Evolutionary conservation across 2,113 vertebrate genomes (phyloP), one percentile per base, ranked within the genome.

Genomic region (Nansenia antarctica): DNA sequence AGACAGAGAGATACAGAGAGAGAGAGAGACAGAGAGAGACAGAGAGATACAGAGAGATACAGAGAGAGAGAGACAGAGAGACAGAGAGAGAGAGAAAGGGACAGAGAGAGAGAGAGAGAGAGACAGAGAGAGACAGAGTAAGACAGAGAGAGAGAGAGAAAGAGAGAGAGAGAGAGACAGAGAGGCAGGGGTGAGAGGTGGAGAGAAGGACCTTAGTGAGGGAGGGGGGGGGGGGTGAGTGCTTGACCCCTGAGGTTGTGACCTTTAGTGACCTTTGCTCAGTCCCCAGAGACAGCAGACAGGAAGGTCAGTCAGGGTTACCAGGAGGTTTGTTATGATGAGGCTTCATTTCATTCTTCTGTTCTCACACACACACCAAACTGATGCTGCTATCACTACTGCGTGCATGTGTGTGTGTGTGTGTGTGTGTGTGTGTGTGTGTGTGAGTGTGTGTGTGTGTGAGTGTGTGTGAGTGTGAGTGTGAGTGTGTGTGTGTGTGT

Each of bases 211-310:
- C 8, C 1, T 18, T 27, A 37, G 64, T 31, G 14, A 34, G 4
- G 3, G 24, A 3, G 53, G 20, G 12, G 30, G 12, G n/a, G 31
- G 3, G 5, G n/a, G 24, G 3, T 1, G 7, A 34, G 55, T 64
- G 53, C 66, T 53, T 2, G 9, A 72, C 69, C 80, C 65, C 62
- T 32, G 52, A 62, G 65, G 45, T 70, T 37, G 80, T 68, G 76
- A 85, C 71, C 78, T 73, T 39, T 29, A 45, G 27, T 52, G 29
- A 18, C 20, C 57, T 32, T n/a, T 55, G 1, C 26, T 55, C 53
- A 53, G 20, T 53, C 54, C 65, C 45, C 30, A 62, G 72, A 72
- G 61, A 74, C 65, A 79, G 14, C n/a, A 64, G 0, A 39, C 62
- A 32, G 32, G 30, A 67, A 8, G 18, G 79, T 69, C 53, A 64